Base-by-base conservation (phyloP, 2,888 invertebrate genomes). In the Gymnoscelis rufifasciata region DNA sequence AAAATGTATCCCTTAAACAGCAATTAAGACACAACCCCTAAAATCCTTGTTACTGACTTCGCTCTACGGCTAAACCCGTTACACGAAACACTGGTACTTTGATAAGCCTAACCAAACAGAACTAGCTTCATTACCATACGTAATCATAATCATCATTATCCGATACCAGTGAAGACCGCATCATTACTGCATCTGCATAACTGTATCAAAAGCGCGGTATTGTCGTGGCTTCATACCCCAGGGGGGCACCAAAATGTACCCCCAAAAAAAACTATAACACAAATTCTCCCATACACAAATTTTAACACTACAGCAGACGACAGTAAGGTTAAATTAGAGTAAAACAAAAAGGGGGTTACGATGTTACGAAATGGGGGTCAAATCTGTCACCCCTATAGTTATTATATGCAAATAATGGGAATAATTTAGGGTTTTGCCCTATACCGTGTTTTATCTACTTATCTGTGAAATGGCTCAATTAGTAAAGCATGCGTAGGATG, bases 391-490 rank as follows among this genome's bases (percentile, higher is more conserved):
- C 86, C 86, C 72, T 61, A 71, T 64, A 78, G 80, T 83, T 86
- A 86, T 83, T 80, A 80, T 78, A 88, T 88, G 87, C 87, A 88
- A 88, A 88, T 87, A 82, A 78, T 76, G 74, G 73, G 83, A 73
- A 86, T 87, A 87, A 87, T 83, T 80, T 81, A 72, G 83, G 79
- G 82, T 70, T 66, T 70, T 57, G 67, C 69, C 71, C 71, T 65
- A 68, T 73, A 74, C 69, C 84, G 83, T 84, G 86, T 84, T 86
- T 81, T 88, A 88, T 88, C 87, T 83, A 79, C 83, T 87, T 87
- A 87, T 87, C 87, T 86, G 78, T 83, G 79, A 79, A 84, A 87
- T 83, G 76, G 87, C 79, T 86, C 88, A 86, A 88, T 88, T 87
- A 87, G 81, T 54, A 62, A 73, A 68, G 75, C 77, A 73, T 72